Base-by-base conservation (phyloP, 2,888 invertebrate genomes). In the Syrphus vitripennis region DNA sequence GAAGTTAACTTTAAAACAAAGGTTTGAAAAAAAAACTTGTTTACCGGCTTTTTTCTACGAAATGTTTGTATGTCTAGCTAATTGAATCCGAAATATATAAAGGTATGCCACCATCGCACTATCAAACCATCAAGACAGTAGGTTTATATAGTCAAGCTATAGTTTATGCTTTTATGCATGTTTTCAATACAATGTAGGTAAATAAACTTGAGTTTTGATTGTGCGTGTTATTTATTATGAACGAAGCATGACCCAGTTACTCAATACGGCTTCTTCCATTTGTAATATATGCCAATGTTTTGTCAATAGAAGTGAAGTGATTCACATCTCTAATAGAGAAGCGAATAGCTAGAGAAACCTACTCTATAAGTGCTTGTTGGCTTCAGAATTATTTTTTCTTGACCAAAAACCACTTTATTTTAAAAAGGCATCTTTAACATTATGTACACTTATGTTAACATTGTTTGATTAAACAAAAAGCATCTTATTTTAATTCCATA, bases 261-360 rank as follows among this genome's bases (percentile, higher is more conserved):
- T 63, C 14, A 40, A 26, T 71, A 80, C 26, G 67, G 67, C 70
- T 76, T 84, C 65, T 61, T 57, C 21, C 29, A 31, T 34, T 12
- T 37, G 53, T 45, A 69, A 78, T 48, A 78, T 48, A 75, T 70
- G 65, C 48, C 83, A 70, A 79, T 79, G 70, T 75, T 79, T 75
- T 83, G 83, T 80, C 83, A 76, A 80, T 80, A 65, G 80, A 71
- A 59, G 34, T 59, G 21, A 21, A 65, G 45, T 71, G 63, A 79
- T 70, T 70, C 57, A 74, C 42, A 59, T 59, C 31, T 34, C 9
- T 3, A 24, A 24, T 3, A 34, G 31, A 31, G 0, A 21, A 10
- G 1, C 1, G 19, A 4, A 45, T 1, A 61, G 16, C 1, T 2
- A 10, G 9, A 1, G 19, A 59, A 21, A 24, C 9, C 37, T 19